phyloP scores from a whole-genome alignment of 2,113 vertebrate genomes.

The Bos javanicus region DNA sequence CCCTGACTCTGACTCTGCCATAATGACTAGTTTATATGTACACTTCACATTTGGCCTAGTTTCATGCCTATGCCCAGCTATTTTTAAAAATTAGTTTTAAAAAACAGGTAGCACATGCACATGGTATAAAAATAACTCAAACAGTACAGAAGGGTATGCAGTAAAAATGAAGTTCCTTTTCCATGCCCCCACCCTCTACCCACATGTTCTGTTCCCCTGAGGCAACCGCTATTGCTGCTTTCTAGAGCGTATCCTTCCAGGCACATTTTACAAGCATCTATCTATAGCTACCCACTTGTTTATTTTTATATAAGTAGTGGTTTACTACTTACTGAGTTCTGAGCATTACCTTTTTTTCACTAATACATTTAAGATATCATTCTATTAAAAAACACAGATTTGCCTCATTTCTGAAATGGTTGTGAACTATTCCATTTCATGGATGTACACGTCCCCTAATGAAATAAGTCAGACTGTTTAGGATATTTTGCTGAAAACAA shows the following conservation, averaged over 20 bases:
- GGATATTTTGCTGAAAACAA: not conserved
- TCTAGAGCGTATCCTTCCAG: not conserved
- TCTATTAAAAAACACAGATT: not conserved
- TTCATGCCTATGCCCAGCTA: not conserved
- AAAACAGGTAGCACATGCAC: not conserved
- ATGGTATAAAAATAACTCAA: not conserved
- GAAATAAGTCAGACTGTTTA: slow-evolving; percentile 23
- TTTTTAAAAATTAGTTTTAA: slow-evolving; percentile 5
- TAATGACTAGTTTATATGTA: not conserved
- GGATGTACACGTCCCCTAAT: not conserved
- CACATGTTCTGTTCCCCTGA: not conserved
- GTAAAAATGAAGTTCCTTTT: slow-evolving; percentile 21
- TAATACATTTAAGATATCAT: not conserved
- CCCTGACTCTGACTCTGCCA: not conserved
- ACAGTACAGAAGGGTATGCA: not conserved
- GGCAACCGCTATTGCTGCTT: not conserved
- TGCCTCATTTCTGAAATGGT: not conserved
- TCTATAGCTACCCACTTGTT: not conserved
- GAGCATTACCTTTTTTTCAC: not conserved
- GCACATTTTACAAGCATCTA: not conserved
- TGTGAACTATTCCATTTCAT: not conserved
- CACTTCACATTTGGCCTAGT: not conserved
- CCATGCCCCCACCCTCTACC: not conserved
- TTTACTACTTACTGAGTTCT: slow-evolving; percentile 5
- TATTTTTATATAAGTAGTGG: not conserved